Percentiles rank a stretch among this genome's conserved stretches.
These are phyloP conservation scores for Druceiella hillmani DNA, from an alignment of 2,888 invertebrate genomes.

Conservation along the genomic window DNA sequence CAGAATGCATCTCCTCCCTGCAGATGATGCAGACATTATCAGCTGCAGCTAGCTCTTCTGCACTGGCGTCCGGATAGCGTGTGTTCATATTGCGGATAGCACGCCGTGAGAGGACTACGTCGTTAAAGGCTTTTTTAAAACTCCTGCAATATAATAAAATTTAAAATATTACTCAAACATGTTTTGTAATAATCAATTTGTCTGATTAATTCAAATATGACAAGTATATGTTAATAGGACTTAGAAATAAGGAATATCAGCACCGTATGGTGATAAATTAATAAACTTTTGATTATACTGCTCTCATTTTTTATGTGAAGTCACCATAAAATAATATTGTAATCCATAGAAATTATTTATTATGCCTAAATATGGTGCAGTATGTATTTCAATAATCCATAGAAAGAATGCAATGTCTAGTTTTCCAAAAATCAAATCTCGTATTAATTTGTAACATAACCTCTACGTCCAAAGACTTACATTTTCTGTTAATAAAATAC, in stretches of 20 bases:
- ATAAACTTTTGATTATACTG: too few relatives aligned
- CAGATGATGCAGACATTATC: slow-evolving; percentile 99
- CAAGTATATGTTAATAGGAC: slow-evolving; percentile 7
- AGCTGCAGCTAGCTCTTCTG: slow-evolving; percentile 83
- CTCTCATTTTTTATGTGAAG: too few relatives aligned
- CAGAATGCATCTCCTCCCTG: slow-evolving; percentile 75
- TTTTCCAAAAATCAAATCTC: too few relatives aligned
- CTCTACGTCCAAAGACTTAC: too few relatives aligned
- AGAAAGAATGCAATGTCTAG: too few relatives aligned
- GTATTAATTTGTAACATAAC: too few relatives aligned
- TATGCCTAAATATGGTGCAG: too few relatives aligned
- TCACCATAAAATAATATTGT: too few relatives aligned
- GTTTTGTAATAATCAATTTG: neutral
- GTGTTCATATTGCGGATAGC: slow-evolving; percentile 99
- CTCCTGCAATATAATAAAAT: slow-evolving; percentile 51
- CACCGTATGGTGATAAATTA: too few relatives aligned
- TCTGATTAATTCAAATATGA: slow-evolving; percentile 5
- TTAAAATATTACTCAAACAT: slow-evolving; percentile 6
- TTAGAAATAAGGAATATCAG: neutral
- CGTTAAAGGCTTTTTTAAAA: slow-evolving; percentile 96
- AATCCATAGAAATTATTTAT: too few relatives aligned
- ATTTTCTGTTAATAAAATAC: too few relatives aligned
- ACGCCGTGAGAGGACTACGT: slow-evolving; percentile 92
- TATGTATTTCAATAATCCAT: too few relatives aligned
- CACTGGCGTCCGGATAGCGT: slow-evolving; percentile 91